Percentiles rank a stretch among this genome's conserved stretches.
These are phyloP conservation scores for Lamellibrachia columna DNA, from an alignment of 2,888 invertebrate genomes.

Conservation along the genomic window DNA sequence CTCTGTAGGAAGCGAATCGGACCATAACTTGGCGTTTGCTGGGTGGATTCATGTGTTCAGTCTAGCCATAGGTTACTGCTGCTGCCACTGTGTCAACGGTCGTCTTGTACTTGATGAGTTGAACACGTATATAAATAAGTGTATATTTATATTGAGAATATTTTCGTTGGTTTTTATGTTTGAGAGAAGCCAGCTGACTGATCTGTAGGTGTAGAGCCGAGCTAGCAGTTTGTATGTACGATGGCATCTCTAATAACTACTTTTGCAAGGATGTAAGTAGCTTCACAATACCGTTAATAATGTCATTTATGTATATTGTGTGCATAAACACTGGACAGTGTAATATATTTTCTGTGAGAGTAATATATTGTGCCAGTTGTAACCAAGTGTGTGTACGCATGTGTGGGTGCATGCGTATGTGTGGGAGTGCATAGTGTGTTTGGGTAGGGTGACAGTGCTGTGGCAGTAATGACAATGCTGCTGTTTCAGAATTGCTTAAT, in stretches of 20 bases:
- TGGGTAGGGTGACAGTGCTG: constrained; percentile 4
- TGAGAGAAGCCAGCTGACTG: neutral
- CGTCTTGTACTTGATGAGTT: constrained; percentile 1
- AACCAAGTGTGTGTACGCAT: neutral
- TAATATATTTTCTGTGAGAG: constrained; percentile 16
- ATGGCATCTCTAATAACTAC: constrained; percentile 1
- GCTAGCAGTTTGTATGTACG: constrained; percentile 6
- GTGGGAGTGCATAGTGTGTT: neutral
- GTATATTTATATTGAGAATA: constrained; percentile 12
- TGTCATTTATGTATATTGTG: constrained; percentile 10
- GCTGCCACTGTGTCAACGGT: neutral
- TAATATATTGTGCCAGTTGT: constrained; percentile 16
- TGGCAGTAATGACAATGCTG: neutral
- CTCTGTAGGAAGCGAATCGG: constrained; percentile 3
- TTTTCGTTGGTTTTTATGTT: constrained; percentile 6
- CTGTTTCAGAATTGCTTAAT: neutral
- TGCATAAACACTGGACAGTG: constrained; percentile 12
- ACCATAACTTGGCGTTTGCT: neutral
- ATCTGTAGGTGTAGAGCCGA: neutral
- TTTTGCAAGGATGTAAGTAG: constrained; percentile 16
- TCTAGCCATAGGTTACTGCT: neutral
- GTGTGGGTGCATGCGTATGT: neutral
- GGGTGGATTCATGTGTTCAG: neutral
- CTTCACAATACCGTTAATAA: constrained; percentile 1
- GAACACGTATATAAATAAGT: constrained; percentile 1